Base-by-base conservation (phyloP, 2,888 invertebrate species). In the Teinopalpus imperialis region DNA sequence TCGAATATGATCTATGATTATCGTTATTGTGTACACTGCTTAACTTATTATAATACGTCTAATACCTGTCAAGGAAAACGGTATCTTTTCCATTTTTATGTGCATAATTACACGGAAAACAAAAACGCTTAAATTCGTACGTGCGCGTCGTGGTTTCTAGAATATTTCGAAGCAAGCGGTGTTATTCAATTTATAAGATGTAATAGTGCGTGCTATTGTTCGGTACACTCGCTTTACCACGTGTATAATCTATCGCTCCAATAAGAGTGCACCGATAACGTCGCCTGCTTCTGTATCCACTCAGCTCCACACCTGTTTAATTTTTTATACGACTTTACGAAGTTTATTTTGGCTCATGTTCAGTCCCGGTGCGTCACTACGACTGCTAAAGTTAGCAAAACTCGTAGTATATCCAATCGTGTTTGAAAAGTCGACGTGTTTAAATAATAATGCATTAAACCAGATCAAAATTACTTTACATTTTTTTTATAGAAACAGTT, bases 201-300 rank as follows among this genome's bases (percentile, higher is more conserved):
- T 14, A 40, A n/a, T 23, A 21, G 10, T 26, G 3, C 12, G 23
- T 69, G 72, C 73, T 69, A 71, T 71, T 71, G 63, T 65, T 54
- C 66, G 62, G 62, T 72, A 72, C 63, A 63, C 21, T 23, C 56
- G 57, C 54, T 54, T 66, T 18, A 44, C 31, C 72, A 73, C 72
- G 69, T 74, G 72, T 64, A 62, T 53, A 54, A 41, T 42, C 30
- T 61, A 59, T 57, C 51, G 63, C 56, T 64, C 60, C 66, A 61
- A 66, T 66, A 62, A 57, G 41, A 20, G 3, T 20, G 34, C 62
- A 3, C 59, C 66, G 72, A 75, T 76, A 74, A 70, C 61, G 57
- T 57, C 57, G 48, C 48, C 56, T 42, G 56, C 49, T 56, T 61
- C 58, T 60, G 58, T 52, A 47, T 52, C 48, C 57, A 63, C 50